Conservation (phyloP, 2,113 vertebrate genomes). For the Octodon degus region DNA sequence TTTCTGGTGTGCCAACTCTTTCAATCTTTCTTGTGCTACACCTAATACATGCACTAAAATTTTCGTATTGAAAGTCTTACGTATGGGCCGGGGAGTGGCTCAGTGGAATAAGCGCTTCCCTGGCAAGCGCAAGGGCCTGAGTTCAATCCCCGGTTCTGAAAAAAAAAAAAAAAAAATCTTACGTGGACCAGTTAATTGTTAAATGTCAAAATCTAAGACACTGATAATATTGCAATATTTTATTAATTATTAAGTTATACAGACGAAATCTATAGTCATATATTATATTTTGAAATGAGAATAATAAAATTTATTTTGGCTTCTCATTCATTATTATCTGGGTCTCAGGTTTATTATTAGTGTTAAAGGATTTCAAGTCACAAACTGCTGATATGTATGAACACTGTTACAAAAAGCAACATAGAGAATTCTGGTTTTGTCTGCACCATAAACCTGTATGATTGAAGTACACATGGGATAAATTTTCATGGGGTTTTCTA, state of each 20-base stretch:
- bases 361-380: background rate
- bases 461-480: constrained; percentile 69
- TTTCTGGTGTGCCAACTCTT: background rate
- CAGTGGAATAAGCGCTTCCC: too few species aligned
- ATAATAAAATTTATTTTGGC: constrained; percentile 9
- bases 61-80: background rate
- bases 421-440: constrained; percentile 77
- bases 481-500: constrained; percentile 75
- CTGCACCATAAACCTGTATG: constrained; percentile 75
- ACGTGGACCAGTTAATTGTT: background rate
- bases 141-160: too few species aligned
- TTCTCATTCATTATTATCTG: background rate
- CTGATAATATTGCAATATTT: background rate
- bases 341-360: background rate
- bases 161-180: too few species aligned
- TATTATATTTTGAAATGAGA: background rate
- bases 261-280: background rate
- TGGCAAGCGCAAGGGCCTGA: too few species aligned
- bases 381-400: background rate
- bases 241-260: background rate
- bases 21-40: background rate
- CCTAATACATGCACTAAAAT: background rate
- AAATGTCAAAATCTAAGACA: background rate
- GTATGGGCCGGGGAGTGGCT: too few species aligned
- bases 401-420: constrained; percentile 5